phyloP scores from a whole-genome alignment of 37 sponge, comb jelly and placozoan genomes.

The Beroe ovata region DNA sequence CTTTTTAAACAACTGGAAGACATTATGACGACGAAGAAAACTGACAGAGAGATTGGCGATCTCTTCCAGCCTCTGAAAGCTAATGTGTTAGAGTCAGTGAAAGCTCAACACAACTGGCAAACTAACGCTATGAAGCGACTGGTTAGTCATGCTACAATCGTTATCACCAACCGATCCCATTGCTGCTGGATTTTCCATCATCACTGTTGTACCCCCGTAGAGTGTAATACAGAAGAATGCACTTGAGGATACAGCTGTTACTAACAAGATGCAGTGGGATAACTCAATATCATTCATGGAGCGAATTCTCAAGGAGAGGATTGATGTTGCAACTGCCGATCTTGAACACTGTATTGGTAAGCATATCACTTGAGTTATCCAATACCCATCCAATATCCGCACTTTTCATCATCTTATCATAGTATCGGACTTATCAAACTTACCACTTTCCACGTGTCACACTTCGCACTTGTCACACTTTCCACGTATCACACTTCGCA shows the following conservation, averaged over 20 bases:
- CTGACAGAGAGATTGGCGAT: slow-evolving; percentile 70
- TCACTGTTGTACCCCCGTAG: slow-evolving; percentile 69
- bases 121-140: slow-evolving; percentile 78
- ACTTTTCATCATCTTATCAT: too few species aligned
- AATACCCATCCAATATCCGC: too few species aligned
- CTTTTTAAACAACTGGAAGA: slow-evolving; percentile 75
- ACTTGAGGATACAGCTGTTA: slow-evolving; percentile 88
- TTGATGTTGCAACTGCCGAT: slow-evolving; percentile 26
- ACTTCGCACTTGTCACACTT: too few species aligned
- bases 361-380: too few species aligned
- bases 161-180: neutral
- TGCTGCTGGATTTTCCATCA: too few species aligned
- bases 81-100: slow-evolving; percentile 79
- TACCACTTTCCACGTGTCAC: neutral
- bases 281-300: slow-evolving; percentile 81
- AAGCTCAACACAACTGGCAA: slow-evolving; percentile 78
- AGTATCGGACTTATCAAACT: too few species aligned
- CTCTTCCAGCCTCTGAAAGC: slow-evolving; percentile 76
- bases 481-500: neutral
- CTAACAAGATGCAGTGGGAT: slow-evolving; percentile 78
- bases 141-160: slow-evolving; percentile 68
- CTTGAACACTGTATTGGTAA: slow-evolving; percentile 51
- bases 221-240: slow-evolving; percentile 89
- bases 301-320: slow-evolving; percentile 71
- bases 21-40: slow-evolving; percentile 71